phyloP scores from a whole-genome alignment of 2,888 invertebrate genomes.

The Sesia apiformis region DNA sequence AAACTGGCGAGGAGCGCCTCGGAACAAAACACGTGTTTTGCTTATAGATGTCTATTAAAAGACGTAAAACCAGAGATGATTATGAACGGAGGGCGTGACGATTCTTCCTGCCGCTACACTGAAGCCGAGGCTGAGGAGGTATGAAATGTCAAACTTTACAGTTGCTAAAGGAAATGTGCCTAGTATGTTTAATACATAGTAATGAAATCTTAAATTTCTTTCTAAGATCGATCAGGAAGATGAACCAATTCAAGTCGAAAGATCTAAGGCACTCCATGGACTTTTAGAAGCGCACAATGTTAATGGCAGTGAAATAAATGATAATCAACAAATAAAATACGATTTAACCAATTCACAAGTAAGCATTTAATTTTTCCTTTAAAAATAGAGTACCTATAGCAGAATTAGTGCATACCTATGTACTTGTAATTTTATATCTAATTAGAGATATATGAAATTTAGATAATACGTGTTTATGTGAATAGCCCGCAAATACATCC shows the following conservation, averaged over 20 bases:
- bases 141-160: not conserved
- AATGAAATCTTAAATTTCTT: not conserved
- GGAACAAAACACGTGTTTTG: conserved; percentile 45
- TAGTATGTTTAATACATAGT: not conserved
- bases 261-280: conserved; percentile 52
- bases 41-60: conserved; percentile 48
- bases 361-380: not conserved
- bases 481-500: conserved; percentile 22
- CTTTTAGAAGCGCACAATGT: conserved; percentile 31
- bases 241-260: conserved; percentile 41
- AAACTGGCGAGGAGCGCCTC: conserved; percentile 38
- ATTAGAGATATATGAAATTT: not conserved
- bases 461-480: not conserved
- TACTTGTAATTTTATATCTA: not conserved
- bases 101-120: conserved; percentile 9
- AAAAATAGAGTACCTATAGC: not conserved
- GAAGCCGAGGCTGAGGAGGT: conserved; percentile 22
- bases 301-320: conserved; percentile 6
- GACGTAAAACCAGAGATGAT: conserved; percentile 26
- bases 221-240: conserved; percentile 24
- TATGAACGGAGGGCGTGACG: conserved; percentile 10
- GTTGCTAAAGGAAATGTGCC: not conserved
- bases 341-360: not conserved
- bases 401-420: not conserved
- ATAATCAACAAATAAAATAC: not conserved